Conservation (phyloP, 2,113 vertebrate genomes). For the Daubentonia madagascariensis region DNA sequence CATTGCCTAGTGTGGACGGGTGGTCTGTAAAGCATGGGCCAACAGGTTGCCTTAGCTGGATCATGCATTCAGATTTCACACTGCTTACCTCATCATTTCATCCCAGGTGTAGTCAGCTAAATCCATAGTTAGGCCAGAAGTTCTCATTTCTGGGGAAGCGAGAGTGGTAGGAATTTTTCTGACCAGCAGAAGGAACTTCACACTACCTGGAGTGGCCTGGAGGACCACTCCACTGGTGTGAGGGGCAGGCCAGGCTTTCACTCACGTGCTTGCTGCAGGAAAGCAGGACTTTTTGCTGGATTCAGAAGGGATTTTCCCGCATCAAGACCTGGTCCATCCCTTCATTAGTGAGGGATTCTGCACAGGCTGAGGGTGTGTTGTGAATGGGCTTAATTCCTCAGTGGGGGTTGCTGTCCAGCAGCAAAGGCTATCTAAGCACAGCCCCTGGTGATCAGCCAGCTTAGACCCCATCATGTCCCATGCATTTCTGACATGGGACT, state of each 20-base stretch:
- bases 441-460: not conserved
- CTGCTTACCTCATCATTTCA: not conserved
- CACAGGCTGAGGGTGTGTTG: not conserved
- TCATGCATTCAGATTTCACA: not conserved
- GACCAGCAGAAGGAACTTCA: not conserved
- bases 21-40: not conserved
- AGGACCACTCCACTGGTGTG: not conserved
- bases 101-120: not conserved
- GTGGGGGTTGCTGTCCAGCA: not conserved
- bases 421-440: not conserved
- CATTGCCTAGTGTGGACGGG: not conserved
- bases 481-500: not conserved
- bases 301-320: not conserved
- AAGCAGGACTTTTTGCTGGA: not conserved
- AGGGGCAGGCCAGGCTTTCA: not conserved
- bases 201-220: not conserved
- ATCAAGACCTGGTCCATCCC: not conserved
- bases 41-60: not conserved
- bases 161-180: constrained; percentile 5
- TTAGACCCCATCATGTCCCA: not conserved
- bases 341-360: not conserved
- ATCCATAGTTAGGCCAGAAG: not conserved
- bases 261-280: not conserved
- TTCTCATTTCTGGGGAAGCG: not conserved
- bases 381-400: not conserved